A percentile compares a stretch with the other conserved stretches of the same genome.
Evolutionary conservation across 2,888 invertebrate genomes (phyloP).

Genomic region (Dysmachus trigonus): DNA sequence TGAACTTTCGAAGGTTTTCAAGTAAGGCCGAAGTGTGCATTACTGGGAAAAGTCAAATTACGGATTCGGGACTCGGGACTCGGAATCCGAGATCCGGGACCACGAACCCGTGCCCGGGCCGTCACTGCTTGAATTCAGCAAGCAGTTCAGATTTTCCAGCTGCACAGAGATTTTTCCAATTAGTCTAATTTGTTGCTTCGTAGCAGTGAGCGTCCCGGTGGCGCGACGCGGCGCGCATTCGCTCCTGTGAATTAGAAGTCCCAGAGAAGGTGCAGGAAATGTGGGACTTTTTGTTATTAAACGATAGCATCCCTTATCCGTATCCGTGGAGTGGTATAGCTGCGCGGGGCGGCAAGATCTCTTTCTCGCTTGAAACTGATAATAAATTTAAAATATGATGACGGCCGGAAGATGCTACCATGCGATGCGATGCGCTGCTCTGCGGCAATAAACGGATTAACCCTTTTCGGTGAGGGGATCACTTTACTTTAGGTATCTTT

Average conservation of each 20-base stretch:
- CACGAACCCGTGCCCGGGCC: background rate
- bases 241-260: background rate
- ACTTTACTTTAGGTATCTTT: background rate
- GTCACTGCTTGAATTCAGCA: slow-evolving; percentile 11
- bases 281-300: background rate
- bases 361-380: background rate
- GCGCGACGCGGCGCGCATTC: slow-evolving; percentile 23
- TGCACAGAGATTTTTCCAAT: slow-evolving; percentile 52
- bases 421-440: background rate
- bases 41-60: slow-evolving; percentile 24
- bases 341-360: background rate
- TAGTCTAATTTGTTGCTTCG: slow-evolving; percentile 53
- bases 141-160: slow-evolving; percentile 5
- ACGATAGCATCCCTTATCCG: background rate
- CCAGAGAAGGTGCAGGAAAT: background rate
- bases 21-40: slow-evolving; percentile 30
- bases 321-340: background rate
- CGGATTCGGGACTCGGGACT: too few species aligned
- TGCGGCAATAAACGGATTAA: background rate
- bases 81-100: background rate
- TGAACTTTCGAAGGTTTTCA: slow-evolving; percentile 39
- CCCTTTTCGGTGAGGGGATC: background rate
- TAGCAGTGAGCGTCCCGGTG: slow-evolving; percentile 46
- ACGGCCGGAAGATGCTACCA: background rate
- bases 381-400: background rate